Conservation (phyloP, 2,888 invertebrate species). For the Synanthedon myopaeformis region DNA sequence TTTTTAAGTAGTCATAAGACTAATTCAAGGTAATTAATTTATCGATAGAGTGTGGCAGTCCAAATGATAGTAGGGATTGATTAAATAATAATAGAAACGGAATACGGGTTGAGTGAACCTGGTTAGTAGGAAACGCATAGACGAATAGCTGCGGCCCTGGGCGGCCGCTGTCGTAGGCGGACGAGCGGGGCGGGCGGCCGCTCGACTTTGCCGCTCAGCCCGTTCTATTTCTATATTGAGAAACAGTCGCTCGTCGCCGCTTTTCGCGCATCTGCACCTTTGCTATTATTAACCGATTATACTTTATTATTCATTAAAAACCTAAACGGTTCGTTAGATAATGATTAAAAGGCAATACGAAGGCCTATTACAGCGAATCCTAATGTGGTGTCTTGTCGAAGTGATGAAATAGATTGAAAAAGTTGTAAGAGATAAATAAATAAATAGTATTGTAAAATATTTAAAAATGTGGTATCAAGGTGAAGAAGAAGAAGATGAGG, state of each 20-base stretch:
- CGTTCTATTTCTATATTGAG: slow-evolving; percentile 69
- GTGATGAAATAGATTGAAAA: neutral
- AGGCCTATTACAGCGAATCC: neutral
- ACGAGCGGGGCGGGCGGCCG: slow-evolving; percentile 13
- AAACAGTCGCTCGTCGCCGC: slow-evolving; percentile 60
- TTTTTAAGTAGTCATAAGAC: too few species aligned
- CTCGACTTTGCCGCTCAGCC: slow-evolving; percentile 38
- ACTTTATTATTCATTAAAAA: neutral
- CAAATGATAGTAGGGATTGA: too few species aligned
- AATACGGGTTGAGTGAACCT: neutral
- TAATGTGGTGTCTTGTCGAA: neutral
- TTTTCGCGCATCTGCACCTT: slow-evolving; percentile 57
- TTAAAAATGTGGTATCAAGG: slow-evolving; percentile 81
- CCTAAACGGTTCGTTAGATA: neutral
- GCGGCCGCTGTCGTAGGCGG: slow-evolving; percentile 3
- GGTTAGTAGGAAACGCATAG: neutral
- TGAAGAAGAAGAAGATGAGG: slow-evolving; percentile 86
- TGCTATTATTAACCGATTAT: slow-evolving; percentile 22
- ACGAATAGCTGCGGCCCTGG: slow-evolving; percentile 1
- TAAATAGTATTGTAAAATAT: slow-evolving; percentile 1
- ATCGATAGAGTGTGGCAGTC: too few species aligned
- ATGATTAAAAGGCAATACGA: neutral
- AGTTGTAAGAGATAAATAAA: neutral
- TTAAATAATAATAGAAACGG: neutral
- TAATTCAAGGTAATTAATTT: too few species aligned